These are phyloP conservation scores for Silurus glanis DNA, from an alignment of 2,113 vertebrate genomes.

Conservation along the genomic window DNA sequence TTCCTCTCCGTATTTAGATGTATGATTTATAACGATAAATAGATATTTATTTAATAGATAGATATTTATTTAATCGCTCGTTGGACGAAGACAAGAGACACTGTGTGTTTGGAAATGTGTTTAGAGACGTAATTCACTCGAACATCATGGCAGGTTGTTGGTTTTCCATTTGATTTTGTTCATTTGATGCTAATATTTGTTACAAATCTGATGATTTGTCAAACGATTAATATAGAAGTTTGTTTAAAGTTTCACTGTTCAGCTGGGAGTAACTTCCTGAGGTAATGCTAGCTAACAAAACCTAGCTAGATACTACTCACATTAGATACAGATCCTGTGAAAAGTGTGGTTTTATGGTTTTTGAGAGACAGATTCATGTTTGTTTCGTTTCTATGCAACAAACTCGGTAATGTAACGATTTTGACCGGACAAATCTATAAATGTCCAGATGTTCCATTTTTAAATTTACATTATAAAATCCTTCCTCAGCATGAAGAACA, in stretches of 20 bases:
- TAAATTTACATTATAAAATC: too few relatives aligned
- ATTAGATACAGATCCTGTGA: too few relatives aligned
- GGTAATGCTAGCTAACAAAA: neutral
- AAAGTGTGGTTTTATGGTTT: too few relatives aligned
- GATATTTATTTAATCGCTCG: too few relatives aligned
- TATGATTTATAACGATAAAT: too few relatives aligned
- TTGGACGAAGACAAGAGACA: neutral
- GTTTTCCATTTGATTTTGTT: neutral
- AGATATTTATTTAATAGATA: too few relatives aligned
- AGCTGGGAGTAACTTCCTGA: neutral
- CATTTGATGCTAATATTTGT: neutral
- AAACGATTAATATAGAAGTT: neutral
- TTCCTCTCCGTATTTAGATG: neutral
- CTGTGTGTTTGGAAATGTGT: neutral
- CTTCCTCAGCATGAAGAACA: too few relatives aligned
- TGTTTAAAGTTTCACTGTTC: neutral
- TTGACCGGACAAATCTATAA: too few relatives aligned
- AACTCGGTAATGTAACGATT: too few relatives aligned
- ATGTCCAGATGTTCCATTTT: too few relatives aligned
- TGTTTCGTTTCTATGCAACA: too few relatives aligned
- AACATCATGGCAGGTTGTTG: neutral
- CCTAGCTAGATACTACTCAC: neutral
- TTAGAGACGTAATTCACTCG: neutral
- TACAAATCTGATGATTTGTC: neutral
- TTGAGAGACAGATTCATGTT: too few relatives aligned